Base-by-base conservation (phyloP, 2,888 invertebrate species). In the Willowsia nigromaculata region DNA sequence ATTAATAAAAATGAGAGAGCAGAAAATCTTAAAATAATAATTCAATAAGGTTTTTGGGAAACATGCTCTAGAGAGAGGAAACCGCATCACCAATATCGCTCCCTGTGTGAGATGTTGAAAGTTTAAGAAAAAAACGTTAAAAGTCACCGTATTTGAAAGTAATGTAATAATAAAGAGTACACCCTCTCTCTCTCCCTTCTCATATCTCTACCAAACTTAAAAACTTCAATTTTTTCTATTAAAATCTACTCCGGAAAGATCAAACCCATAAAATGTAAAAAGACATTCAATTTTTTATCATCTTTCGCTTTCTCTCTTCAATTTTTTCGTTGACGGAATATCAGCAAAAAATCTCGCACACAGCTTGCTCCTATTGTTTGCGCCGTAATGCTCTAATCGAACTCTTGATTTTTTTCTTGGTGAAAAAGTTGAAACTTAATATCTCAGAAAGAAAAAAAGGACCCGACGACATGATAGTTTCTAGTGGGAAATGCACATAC, bases 261-360 rank as follows among this genome's bases (percentile, higher is more conserved):
- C 80, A 87, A 87, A 87, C 30, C 71, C 87, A 87, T 87, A 87
- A 87, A 87, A 87, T 87, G 87, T 87, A 87, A 87, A 87, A 87
- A 87, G 87, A 81, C 87, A 87, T 87, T 87, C 87, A 43, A 71
- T 47, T 87, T n/a, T 87, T 87, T 87, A 87, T 87, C 87, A 81
- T 68, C 71, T 81, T 81, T 68, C 43, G 56, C 71, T 68, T 87
- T 87, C 81, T 71, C 85, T 65, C 50, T 76, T 76, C 50, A 68
- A 27, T 76, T 76, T n/a, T 85, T 53, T 76, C 76, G 74, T 56
- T 59, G 33, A 76, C 85, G 18, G 82, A n/a, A n/a, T n/a, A n/a
- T n/a, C 74, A 53, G 81, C 62, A 82, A 74, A 71, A 84, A 71
- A 50, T 22, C 25, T 13, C 53, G 18, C 59, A 33, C 56, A 85